A percentile compares a stretch with the other conserved stretches of the same genome.
Evolutionary conservation across 2,888 invertebrate species (phyloP).

Genomic region (Amphipyra tragopoginis): DNA sequence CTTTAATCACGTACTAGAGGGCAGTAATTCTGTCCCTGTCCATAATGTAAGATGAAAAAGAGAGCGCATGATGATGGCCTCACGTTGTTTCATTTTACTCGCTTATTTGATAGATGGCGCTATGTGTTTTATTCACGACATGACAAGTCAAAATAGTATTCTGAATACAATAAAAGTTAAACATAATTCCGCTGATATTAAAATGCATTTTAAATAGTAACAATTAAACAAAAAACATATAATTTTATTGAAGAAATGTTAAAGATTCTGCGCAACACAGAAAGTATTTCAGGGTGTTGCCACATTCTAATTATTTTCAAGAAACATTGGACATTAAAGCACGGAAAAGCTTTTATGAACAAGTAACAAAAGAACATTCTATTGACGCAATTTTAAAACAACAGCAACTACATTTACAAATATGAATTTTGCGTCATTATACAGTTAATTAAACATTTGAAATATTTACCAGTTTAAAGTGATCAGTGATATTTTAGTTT

Average conservation of each 20-base stretch:
- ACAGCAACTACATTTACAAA: not conserved
- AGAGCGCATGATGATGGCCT: too few relatives aligned
- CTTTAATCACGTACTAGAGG: too few relatives aligned
- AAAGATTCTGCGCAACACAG: constrained; percentile 13
- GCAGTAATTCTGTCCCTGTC: too few relatives aligned
- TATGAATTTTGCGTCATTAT: not conserved
- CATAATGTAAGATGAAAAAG: too few relatives aligned
- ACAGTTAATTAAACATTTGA: too few relatives aligned
- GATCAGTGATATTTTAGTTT: too few relatives aligned
- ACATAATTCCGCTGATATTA: too few relatives aligned
- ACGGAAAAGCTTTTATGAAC: not conserved
- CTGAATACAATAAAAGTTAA: too few relatives aligned
- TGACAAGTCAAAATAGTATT: not conserved
- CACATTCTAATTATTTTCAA: constrained; percentile 3
- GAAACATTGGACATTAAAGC: not conserved
- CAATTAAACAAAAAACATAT: not conserved
- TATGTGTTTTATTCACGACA: not conserved
- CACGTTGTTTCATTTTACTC: not conserved
- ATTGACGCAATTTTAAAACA: too few relatives aligned
- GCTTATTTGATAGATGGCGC: constrained; percentile 22
- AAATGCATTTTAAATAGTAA: too few relatives aligned
- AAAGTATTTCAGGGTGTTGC: constrained; percentile 28
- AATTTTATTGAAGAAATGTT: not conserved
- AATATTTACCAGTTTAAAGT: not conserved
- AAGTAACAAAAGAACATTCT: too few relatives aligned